These are phyloP conservation scores for Epizoanthus stellaris DNA, from an alignment of 92 coral and sea anemone genomes.

Conservation along the genomic window DNA sequence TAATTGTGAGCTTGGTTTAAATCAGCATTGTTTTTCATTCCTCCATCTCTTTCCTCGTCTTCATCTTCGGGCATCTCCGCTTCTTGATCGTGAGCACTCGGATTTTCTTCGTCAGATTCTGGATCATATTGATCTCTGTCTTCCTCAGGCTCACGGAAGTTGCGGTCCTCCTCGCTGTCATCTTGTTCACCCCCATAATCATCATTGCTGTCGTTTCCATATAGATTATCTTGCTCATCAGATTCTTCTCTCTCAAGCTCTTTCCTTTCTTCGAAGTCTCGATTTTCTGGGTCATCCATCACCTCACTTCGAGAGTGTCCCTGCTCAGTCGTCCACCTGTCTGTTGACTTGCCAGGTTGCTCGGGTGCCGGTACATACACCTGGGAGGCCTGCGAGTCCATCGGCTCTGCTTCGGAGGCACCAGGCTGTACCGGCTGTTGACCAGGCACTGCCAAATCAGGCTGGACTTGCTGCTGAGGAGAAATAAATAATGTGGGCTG, in stretches of 20 bases:
- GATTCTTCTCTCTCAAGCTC: conserved; percentile 37
- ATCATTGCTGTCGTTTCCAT: conserved; percentile 48
- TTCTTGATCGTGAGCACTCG: not conserved
- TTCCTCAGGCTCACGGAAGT: conserved; percentile 21
- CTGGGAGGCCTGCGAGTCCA: not conserved
- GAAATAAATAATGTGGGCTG: conserved; percentile 4
- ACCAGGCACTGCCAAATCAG: not conserved
- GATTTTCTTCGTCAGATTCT: not conserved
- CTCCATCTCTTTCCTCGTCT: conserved; percentile 41
- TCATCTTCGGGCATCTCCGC: conserved; percentile 11
- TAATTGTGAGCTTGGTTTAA: not conserved
- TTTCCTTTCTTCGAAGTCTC: conserved; percentile 48
- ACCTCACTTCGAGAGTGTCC: conserved; percentile 79
- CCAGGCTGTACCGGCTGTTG: no score
- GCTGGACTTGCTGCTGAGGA: conserved; percentile 14
- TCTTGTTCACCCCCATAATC: conserved; percentile 67
- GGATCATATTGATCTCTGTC: conserved; percentile 43
- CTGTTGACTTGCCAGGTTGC: not conserved
- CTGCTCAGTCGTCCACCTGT: conserved; percentile 74
- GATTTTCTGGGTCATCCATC: conserved; percentile 40
- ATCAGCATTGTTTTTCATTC: not conserved
- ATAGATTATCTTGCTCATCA: conserved; percentile 18
- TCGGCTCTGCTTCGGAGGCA: not conserved
- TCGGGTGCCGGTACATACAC: conserved; percentile 6
- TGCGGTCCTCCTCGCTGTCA: conserved; percentile 46